phyloP scores from a whole-genome alignment of 30 jellyfish, hydroid and myxozoan species.

The Pelagia noctiluca region DNA sequence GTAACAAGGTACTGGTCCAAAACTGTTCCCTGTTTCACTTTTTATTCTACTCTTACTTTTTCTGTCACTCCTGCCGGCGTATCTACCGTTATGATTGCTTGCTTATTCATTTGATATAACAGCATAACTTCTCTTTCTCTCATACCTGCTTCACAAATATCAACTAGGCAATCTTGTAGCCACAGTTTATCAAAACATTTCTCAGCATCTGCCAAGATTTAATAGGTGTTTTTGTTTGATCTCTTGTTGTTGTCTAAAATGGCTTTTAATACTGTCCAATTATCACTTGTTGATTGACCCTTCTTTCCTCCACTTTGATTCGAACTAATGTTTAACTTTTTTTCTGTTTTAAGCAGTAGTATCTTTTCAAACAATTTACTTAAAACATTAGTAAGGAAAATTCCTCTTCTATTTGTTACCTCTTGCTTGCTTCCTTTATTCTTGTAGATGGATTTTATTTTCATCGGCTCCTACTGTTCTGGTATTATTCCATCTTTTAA shows the following conservation, averaged over 20 bases:
- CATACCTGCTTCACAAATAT: slow-evolving; percentile 21
- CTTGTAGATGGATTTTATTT: slow-evolving; percentile 16
- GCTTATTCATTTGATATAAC: slow-evolving; percentile 7
- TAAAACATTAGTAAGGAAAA: slow-evolving; percentile 4
- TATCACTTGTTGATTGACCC: slow-evolving; percentile 31
- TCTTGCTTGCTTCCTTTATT: slow-evolving; percentile 10
- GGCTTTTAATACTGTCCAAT: slow-evolving; percentile 31
- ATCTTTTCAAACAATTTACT: slow-evolving; percentile 8
- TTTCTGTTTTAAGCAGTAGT: background rate
- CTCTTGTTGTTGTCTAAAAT: slow-evolving; percentile 22
- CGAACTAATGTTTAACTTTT: background rate
- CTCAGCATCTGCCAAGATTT: slow-evolving; percentile 47
- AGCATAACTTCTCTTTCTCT: slow-evolving; percentile 40
- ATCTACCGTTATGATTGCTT: slow-evolving; percentile 5
- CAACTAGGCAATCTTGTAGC: slow-evolving; percentile 55
- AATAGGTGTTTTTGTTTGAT: background rate
- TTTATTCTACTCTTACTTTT: background rate
- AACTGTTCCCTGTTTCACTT: slow-evolving; percentile 62
- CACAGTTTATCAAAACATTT: slow-evolving; percentile 46
- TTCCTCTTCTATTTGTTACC: slow-evolving; percentile 14
- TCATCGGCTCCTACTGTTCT: slow-evolving; percentile 11
- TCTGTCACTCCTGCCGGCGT: slow-evolving; percentile 40
- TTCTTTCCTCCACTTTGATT: slow-evolving; percentile 44
- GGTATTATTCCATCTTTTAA: slow-evolving; percentile 16
- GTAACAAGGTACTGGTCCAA: slow-evolving; percentile 41